Evolutionary conservation across 2,113 vertebrate genomes (phyloP).

Genomic region (Malurus elegans): DNA sequence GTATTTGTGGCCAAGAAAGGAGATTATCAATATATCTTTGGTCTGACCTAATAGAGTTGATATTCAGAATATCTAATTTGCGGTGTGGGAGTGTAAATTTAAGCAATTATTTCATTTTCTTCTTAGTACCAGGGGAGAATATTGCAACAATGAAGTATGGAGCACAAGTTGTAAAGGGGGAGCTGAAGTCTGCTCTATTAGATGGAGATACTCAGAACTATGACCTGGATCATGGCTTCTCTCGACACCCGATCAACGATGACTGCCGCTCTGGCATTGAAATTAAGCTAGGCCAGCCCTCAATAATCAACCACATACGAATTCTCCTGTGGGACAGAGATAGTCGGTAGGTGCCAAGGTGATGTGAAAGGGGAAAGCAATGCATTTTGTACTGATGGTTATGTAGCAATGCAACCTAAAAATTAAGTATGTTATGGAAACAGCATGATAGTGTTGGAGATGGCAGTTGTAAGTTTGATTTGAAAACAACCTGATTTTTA

Average conservation of each 20-base stretch:
- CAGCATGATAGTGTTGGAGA: background rate
- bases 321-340: constrained; percentile 96
- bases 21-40: background rate
- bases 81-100: background rate
- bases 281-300: constrained; percentile 92
- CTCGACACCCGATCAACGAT: constrained; percentile 93
- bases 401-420: background rate
- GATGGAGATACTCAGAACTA: constrained; percentile 99
- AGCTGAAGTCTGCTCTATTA: constrained; percentile 93
- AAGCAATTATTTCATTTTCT: background rate
- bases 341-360: constrained; percentile 80
- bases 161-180: constrained; percentile 94
- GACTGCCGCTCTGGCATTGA: constrained; percentile 92
- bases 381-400: background rate
- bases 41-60: background rate
- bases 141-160: constrained; percentile 98
- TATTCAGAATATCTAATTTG: background rate
- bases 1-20: background rate
- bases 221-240: constrained; percentile 98
- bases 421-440: background rate
- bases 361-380: background rate
- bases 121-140: constrained; percentile 93
- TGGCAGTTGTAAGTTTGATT: background rate
- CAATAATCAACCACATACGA: constrained; percentile 94
- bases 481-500: background rate